Evolutionary conservation across 2,113 vertebrate genomes (phyloP).

Genomic region (Chitala chitala): DNA sequence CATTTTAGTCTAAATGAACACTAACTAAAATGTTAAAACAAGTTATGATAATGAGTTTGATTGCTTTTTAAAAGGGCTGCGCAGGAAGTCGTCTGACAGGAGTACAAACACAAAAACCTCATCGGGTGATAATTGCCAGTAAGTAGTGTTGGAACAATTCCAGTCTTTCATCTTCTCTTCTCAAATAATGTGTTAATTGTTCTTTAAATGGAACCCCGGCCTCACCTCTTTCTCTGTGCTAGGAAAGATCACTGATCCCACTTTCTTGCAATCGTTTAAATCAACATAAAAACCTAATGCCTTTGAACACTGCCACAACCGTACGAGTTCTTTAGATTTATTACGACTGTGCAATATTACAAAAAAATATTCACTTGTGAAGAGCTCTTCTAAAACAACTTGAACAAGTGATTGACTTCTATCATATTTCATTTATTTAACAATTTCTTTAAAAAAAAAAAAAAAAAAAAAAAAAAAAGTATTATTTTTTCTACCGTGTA

Average conservation of each 20-base stretch:
- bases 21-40: not conserved
- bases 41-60: constrained; percentile 14
- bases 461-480: too few relatives aligned
- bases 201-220: constrained; percentile 44
- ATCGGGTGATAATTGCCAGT: constrained; percentile 31
- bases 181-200: constrained; percentile 47
- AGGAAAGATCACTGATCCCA: constrained; percentile 48
- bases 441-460: not conserved
- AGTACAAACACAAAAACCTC: constrained; percentile 1
- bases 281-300: constrained; percentile 26
- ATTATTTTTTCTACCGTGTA: too few relatives aligned
- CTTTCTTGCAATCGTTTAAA: constrained; percentile 46
- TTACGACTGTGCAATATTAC: not conserved
- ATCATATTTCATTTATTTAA: not conserved
- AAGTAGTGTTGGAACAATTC: constrained; percentile 35
- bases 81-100: constrained; percentile 9
- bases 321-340: not conserved
- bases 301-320: not conserved
- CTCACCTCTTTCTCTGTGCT: constrained; percentile 36
- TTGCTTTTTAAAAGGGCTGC: not conserved
- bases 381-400: constrained; percentile 3
- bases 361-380: not conserved
- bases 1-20: constrained; percentile 2
- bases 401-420: not conserved
- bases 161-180: constrained; percentile 34